Base-by-base conservation (phyloP, 2,113 vertebrate species). In the Drymodes brunneopygia region DNA sequence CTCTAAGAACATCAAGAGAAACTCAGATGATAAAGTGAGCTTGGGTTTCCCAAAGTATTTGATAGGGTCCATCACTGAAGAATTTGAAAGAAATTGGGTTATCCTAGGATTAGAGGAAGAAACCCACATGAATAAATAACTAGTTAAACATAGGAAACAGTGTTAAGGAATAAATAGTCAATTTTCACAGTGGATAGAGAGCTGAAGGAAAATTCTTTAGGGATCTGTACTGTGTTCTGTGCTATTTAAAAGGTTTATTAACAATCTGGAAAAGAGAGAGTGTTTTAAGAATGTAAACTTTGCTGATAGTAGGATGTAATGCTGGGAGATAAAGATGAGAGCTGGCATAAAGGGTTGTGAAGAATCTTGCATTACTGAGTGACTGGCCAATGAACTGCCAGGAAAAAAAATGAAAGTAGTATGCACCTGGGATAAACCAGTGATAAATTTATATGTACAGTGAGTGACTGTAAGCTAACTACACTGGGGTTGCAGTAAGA, bases 161-260 rank as follows among this genome's bases (percentile, higher is more conserved):
- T 71, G 28, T 78, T 67, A 71, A 86, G 33, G 51, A 86, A 66
- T 51, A 77, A 92, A 88, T n/a, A 60, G 40, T 64, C 15, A 28
- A 61, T 88, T 87, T 88, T 90, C 61, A 62, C 64, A 31, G 24
- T 53, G 54, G 42, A 48, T 79, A 72, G 53, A 85, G 53, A 82
- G n/a, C 54, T 90, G 31, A 23, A 77, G 53, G 28, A 40, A 72
- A 72, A 87, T 80, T 72, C 31, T 50, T 40, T 65, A 58, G 61
- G 40, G 44, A 64, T 75, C 53, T 72, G 13, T 65, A 16, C 58
- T 84, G 27, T 70, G 25, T 66, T 90, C 56, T 86, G 20, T 78
- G 28, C 70, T 92, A 29, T 80, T 90, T 72, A 56, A 95, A 86
- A 82, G 82, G 54, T 82, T 88, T 80, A 35, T 95, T 94, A 92